Evolutionary conservation across 2,113 vertebrate genomes (phyloP), one percentile per base, ranked within the genome.

Genomic region (Megaceryle torquata): DNA sequence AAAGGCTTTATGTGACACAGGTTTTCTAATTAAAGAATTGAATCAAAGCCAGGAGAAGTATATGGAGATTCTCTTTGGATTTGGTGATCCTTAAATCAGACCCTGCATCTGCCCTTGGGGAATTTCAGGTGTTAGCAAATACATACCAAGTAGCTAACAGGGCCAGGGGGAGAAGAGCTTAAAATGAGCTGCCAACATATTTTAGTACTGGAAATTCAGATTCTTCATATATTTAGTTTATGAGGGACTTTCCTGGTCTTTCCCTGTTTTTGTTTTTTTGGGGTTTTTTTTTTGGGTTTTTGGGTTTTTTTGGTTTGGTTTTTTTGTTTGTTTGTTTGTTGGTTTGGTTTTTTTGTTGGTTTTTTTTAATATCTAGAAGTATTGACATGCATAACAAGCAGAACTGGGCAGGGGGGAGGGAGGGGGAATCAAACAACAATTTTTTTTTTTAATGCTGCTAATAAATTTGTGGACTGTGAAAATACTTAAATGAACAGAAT

Each of bases 141-240:
- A 78, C 69, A 61, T 19, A 80, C 9, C 17, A 83, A 59, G 64
- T 13, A 93, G 57, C 33, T 71, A 72, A 87, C 0, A 0, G 5
- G 69, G 82, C 51, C 70, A 39, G 61, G 53, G 82, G 57, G 33
- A 88, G 26, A 68, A 54, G 41, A 95, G 76, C 59, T 93, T 70
- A 69, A 61, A 94, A 86, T 91, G 20, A 81, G 29, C 95, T 91
- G 82, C 56, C 77, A 80, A 35, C 51, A 56, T 82, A 70, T n/a
- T 79, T 89, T 63, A 94, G 69, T 57, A 76, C 48, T 94, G 89
- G 74, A 96, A 90, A 43, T 76, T n/a, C 81, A 57, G 63, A 31
- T 35, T 57, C 41, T 93, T 76, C 64, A 53, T 37, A 68, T 59
- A 59, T 33, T 89, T 76, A 82, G 63, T 85, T 76, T 46, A 6